Evolutionary conservation across 2,797 vertebrate genomes (phyloP).

Genomic region (Allobates femoralis): DNA sequence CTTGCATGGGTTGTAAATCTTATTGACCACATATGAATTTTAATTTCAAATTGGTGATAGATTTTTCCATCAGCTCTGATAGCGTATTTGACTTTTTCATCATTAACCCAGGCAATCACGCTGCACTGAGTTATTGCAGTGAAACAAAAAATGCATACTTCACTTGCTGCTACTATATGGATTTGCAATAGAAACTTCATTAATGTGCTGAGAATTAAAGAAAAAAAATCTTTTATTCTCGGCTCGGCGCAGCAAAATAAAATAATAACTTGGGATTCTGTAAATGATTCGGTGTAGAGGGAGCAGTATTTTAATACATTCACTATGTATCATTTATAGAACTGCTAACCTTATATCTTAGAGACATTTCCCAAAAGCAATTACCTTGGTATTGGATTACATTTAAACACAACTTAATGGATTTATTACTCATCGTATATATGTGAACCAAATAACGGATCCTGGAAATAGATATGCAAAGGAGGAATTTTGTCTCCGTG

Average conservation of each 20-base stretch:
- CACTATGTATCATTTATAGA: background rate
- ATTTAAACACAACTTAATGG: background rate
- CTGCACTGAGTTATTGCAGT: conserved; percentile 84
- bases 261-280: background rate
- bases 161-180: conserved; percentile 84
- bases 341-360: background rate
- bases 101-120: conserved; percentile 84
- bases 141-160: conserved; percentile 86
- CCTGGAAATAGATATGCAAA: background rate
- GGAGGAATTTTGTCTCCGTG: background rate
- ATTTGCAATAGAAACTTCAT: conserved; percentile 86
- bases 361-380: conserved; percentile 1
- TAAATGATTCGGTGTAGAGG: background rate
- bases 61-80: conserved; percentile 95
- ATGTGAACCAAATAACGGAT: background rate
- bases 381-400: conserved; percentile 6
- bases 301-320: background rate
- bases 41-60: conserved; percentile 93
- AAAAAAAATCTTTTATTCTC: conserved; percentile 24
- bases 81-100: conserved; percentile 89
- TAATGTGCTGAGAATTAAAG: conserved; percentile 73
- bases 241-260: background rate
- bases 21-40: conserved; percentile 94
- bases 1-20: conserved; percentile 92
- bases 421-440: conserved; percentile 24